Evolutionary conservation across 2,888 invertebrate genomes (phyloP).

Genomic region (Cosmorhoe ocellata): DNA sequence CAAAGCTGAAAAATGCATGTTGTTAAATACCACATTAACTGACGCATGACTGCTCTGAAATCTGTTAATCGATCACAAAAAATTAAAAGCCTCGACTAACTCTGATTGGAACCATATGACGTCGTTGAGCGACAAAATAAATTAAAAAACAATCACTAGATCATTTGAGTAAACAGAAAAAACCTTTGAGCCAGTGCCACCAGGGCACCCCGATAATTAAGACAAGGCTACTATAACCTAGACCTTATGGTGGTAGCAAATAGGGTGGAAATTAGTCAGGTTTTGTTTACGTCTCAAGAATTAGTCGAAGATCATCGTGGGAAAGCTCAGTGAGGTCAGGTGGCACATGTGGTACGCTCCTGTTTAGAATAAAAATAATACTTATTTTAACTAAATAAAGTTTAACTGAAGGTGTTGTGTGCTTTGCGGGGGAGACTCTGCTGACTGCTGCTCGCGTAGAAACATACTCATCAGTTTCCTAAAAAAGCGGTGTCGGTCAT

Average conservation of each 20-base stretch:
- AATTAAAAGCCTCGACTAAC: conserved; percentile 63
- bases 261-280: conserved; percentile 48
- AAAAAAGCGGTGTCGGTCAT: not conserved
- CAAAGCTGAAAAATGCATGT: conserved; percentile 16
- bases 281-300: conserved; percentile 63
- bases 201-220: conserved; percentile 56
- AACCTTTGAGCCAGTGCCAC: conserved; percentile 62
- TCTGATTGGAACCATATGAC: conserved; percentile 81
- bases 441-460: too few species aligned
- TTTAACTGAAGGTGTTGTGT: conserved; percentile 60
- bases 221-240: conserved; percentile 24
- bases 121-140: conserved; percentile 71
- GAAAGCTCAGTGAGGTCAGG: conserved; percentile 78
- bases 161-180: conserved; percentile 80
- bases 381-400: conserved; percentile 68
- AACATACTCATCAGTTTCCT: not conserved
- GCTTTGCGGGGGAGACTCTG: conserved; percentile 74
- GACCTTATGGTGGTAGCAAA: conserved; percentile 46
- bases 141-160: conserved; percentile 81
- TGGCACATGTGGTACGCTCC: conserved; percentile 78
- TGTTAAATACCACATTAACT: conserved; percentile 25
- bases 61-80: conserved; percentile 58
- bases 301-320: conserved; percentile 67
- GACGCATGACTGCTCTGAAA: conserved; percentile 36
- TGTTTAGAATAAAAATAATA: conserved; percentile 78